Percentiles rank a stretch among this genome's conserved stretches.
Evolutionary conservation across 2,113 vertebrate species (phyloP).

Genomic region (Siniperca chuatsi): DNA sequence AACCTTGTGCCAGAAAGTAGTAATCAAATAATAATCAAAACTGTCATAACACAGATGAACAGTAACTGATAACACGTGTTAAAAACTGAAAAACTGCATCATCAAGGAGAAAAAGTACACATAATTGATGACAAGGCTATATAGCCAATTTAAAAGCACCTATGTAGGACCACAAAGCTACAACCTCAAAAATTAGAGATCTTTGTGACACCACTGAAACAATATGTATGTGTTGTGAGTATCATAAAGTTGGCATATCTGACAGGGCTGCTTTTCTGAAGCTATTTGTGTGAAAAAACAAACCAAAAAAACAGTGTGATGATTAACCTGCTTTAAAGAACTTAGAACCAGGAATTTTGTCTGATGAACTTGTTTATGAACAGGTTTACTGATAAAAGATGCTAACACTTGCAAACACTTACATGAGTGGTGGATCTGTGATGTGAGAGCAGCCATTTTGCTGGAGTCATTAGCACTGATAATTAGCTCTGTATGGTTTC

Average conservation of each 20-base stretch:
- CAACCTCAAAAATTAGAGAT: neutral
- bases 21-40: neutral
- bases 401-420: constrained; percentile 34
- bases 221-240: neutral
- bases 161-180: constrained; percentile 1
- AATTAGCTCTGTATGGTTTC: constrained; percentile 56
- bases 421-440: constrained; percentile 1
- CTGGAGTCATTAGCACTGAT: constrained; percentile 46
- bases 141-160: neutral
- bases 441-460: constrained; percentile 22
- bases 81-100: neutral
- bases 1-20: constrained; percentile 15
- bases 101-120: neutral
- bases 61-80: neutral
- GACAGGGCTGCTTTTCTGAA: neutral
- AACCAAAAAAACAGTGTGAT: neutral
- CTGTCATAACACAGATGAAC: neutral
- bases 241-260: neutral
- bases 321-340: neutral
- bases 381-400: constrained; percentile 6
- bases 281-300: neutral
- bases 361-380: neutral
- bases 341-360: neutral
- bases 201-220: neutral
- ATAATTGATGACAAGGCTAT: neutral